These are phyloP conservation scores for Podocnemis expansa DNA, from an alignment of 2,113 vertebrate genomes.

Conservation along the genomic window DNA sequence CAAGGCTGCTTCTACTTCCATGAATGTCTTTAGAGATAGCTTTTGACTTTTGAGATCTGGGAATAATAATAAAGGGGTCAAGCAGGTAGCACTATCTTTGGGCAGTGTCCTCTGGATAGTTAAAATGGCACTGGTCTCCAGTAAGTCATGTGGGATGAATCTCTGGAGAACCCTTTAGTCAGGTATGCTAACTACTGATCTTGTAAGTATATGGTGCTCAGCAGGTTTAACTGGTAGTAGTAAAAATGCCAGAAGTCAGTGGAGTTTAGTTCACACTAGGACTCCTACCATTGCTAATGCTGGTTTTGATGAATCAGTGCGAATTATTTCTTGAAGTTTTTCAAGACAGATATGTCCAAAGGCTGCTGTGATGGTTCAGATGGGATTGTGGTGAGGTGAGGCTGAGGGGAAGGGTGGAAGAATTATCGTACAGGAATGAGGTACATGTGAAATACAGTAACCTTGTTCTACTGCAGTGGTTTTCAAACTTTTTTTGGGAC, in stretches of 20 bases:
- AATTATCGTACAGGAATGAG: not conserved
- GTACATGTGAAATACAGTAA: not conserved
- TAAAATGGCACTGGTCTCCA: not conserved
- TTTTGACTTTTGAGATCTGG: not conserved
- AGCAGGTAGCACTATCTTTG: not conserved
- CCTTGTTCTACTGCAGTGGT: not conserved
- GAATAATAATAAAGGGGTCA: not conserved
- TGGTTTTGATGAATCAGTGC: not conserved
- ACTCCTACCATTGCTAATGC: not conserved
- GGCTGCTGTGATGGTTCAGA: not conserved
- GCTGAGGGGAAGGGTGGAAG: not conserved
- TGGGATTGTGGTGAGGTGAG: not conserved
- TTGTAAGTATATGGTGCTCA: slow-evolving; percentile 17
- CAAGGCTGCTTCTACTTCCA: not conserved
- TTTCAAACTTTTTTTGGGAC: too few species aligned
- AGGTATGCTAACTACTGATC: not conserved
- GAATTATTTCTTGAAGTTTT: not conserved
- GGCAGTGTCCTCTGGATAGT: not conserved
- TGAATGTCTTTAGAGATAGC: not conserved
- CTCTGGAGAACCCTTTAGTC: slow-evolving; percentile 25
- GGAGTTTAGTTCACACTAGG: not conserved
- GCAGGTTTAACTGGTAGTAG: not conserved
- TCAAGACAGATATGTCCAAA: not conserved
- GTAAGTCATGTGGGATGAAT: not conserved
- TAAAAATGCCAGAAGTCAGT: slow-evolving; percentile 23